Evolutionary conservation across 1,140 invertebrate species (phyloP), one percentile per base, ranked within the genome.

Genomic region (Bombyx mandarina): DNA sequence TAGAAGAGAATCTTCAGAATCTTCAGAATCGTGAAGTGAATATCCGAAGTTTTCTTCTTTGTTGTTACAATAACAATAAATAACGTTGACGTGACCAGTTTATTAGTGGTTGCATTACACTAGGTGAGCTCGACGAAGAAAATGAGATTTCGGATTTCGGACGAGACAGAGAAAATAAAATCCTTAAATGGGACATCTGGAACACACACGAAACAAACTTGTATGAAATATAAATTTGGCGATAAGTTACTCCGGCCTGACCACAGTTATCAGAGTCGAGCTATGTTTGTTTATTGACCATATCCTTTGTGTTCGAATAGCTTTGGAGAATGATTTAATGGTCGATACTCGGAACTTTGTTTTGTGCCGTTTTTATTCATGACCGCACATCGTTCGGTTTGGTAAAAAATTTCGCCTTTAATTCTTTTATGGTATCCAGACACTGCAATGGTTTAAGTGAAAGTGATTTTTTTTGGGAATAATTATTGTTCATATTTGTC

Each of bases 1-100:
- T 35, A 35, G 1, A 35, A 35, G 26, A 35, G 26, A 35, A 35
- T 35, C 26, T 35, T 35, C 26, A 35, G 26, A 35, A 35, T n/a
- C n/a, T n/a, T n/a, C n/a, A n/a, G n/a, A 35, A 35, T 5, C 62
- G 61, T 63, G 70, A 52, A 62, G 57, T 61, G 54, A 62, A 69
- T 73, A 73, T 78, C 79, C 42, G 12, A 12, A 22, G 12, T 50
- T 26, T 77, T 75, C 70, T 72, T 75, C 66, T 69, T 69, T 75
- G 70, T 69, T 73, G 63, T 79, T 75, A 70, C 75, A 65, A 73
- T 77, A 79, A 77, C 75, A 81, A 86, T 86, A 86, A 83, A 83
- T 86, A 83, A 81, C 67, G 67, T 66, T 72, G 77, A 86, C 80
- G 82, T 86, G 82, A 81, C 78, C 71, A 56, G 82, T 73, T 77